phyloP scores from a whole-genome alignment of 2,888 invertebrate genomes.

The Pammene fasciana region DNA sequence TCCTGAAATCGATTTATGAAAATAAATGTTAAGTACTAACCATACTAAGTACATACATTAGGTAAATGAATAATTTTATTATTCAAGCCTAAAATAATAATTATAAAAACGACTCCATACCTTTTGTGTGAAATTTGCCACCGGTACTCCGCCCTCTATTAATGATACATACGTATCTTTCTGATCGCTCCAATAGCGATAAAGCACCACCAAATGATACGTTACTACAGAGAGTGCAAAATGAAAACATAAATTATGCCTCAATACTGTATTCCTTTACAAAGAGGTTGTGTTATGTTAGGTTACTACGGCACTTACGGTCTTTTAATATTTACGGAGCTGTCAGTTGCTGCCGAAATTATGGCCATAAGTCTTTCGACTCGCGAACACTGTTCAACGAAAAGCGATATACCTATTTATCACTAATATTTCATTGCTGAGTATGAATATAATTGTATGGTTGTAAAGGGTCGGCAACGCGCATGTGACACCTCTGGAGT shows the following conservation, averaged over 20 bases:
- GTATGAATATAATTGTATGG: too few relatives aligned
- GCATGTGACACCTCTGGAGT: too few relatives aligned
- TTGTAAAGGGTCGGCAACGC: too few relatives aligned
- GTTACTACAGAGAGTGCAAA: constrained; percentile 13
- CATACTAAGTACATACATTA: too few relatives aligned
- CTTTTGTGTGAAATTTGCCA: too few relatives aligned
- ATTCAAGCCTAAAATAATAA: too few relatives aligned
- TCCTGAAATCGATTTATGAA: too few relatives aligned
- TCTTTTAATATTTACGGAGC: neutral
- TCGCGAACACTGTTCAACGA: neutral
- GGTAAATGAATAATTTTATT: too few relatives aligned
- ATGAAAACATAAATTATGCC: constrained; percentile 35
- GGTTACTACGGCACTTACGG: neutral
- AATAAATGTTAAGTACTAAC: too few relatives aligned
- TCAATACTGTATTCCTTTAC: neutral
- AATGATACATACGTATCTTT: neutral
- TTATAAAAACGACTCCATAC: too few relatives aligned
- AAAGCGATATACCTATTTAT: neutral
- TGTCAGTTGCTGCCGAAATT: constrained; percentile 23
- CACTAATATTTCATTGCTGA: too few relatives aligned
- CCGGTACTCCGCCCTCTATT: too few relatives aligned
- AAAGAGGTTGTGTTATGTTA: neutral
- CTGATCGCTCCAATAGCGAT: neutral
- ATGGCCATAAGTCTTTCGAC: constrained; percentile 16
- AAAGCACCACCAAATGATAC: constrained; percentile 8